Evolutionary conservation across 2,797 vertebrate species (phyloP).

Genomic region (Danio choprae): DNA sequence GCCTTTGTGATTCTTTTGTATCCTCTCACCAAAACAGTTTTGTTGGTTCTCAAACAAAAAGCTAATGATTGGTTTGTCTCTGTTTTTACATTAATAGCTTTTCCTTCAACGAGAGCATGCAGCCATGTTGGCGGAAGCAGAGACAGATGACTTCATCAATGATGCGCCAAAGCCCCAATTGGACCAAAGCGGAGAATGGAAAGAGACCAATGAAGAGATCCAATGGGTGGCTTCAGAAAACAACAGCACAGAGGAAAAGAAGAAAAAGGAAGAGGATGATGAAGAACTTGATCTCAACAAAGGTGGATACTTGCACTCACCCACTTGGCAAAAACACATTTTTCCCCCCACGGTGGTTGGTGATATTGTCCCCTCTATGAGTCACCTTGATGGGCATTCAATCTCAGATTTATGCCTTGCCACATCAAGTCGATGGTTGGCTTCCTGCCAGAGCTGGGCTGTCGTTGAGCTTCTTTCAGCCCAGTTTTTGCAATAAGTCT

Average conservation of each 20-base stretch:
- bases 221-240: conserved; percentile 93
- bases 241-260: conserved; percentile 79
- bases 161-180: conserved; percentile 87
- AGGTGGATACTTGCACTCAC: conserved; percentile 73
- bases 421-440: no score
- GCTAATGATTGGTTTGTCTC: background rate
- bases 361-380: background rate
- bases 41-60: background rate
- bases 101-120: conserved; percentile 94
- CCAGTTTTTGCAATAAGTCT: no score
- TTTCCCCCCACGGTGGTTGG: background rate
- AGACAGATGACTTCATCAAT: conserved; percentile 98
- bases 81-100: conserved; percentile 49
- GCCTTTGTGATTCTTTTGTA: background rate
- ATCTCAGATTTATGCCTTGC: background rate
- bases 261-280: conserved; percentile 86
- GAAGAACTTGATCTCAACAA: conserved; percentile 98
- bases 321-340: background rate
- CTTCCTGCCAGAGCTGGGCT: no score
- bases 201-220: conserved; percentile 93
- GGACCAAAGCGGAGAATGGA: conserved; percentile 96
- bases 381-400: background rate
- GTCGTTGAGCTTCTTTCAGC: no score
- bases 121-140: conserved; percentile 90
- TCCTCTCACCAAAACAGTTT: background rate